These are phyloP conservation scores for Vespertilio murinus DNA, from an alignment of 2,797 vertebrate genomes.

Conservation along the genomic window DNA sequence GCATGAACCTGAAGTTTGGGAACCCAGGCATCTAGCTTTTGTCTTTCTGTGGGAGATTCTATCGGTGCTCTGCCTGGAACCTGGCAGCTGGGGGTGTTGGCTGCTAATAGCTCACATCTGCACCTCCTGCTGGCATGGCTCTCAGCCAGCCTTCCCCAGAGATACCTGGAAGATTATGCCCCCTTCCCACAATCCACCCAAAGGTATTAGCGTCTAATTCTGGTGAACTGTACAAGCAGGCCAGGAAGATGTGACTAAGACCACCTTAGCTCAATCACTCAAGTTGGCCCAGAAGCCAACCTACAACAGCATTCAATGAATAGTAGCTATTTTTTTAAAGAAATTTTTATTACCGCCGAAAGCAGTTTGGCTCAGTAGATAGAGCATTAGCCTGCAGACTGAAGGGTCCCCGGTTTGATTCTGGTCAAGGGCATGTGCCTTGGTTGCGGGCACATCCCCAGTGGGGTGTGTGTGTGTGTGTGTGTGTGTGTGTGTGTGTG, in stretches of 20 bases:
- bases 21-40: background rate
- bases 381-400: too few species aligned
- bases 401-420: too few species aligned
- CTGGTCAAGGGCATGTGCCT: too few species aligned
- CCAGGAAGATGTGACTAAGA: background rate
- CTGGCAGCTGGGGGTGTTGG: background rate
- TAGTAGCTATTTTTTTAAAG: background rate
- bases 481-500: too few species aligned
- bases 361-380: too few species aligned
- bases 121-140: background rate
- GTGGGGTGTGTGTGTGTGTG: too few species aligned
- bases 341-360: background rate
- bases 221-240: background rate
- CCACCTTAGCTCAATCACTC: background rate
- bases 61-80: background rate
- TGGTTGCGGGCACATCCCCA: too few species aligned
- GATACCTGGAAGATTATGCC: background rate
- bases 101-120: background rate
- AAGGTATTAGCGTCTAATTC: background rate
- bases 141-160: background rate
- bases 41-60: background rate
- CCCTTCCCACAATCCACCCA: fast-evolving
- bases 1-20: background rate
- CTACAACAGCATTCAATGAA: background rate
- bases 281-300: background rate